Percentiles rank a stretch among this genome's conserved stretches.
phyloP scores from a whole-genome alignment of 2,888 invertebrate genomes.

The Autographa gamma region DNA sequence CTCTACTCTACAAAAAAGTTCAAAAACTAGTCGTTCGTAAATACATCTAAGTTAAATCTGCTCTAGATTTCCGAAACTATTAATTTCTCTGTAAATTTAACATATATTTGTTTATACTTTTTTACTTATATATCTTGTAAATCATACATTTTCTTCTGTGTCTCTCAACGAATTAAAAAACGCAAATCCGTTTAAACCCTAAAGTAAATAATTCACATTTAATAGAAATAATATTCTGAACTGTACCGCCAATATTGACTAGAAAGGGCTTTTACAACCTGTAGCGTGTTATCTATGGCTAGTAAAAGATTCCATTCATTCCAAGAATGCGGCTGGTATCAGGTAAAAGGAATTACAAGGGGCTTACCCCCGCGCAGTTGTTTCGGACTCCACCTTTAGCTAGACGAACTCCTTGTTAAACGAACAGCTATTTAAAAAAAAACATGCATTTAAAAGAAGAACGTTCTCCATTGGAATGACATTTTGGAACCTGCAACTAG shows the following conservation, averaged over 20 bases:
- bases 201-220: background rate
- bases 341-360: slow-evolving; percentile 49
- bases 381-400: slow-evolving; percentile 4
- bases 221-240: background rate
- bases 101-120: no score
- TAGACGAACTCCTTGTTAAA: background rate
- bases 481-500: no score
- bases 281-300: slow-evolving; percentile 5
- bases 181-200: no score
- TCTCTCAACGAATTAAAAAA: no score
- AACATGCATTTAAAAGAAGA: slow-evolving; percentile 3
- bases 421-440: slow-evolving; percentile 8
- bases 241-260: slow-evolving; percentile 2
- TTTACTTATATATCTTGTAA: no score
- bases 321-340: slow-evolving; percentile 44
- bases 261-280: slow-evolving; percentile 5
- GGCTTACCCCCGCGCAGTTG: slow-evolving; percentile 13
- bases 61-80: background rate
- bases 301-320: slow-evolving; percentile 40
- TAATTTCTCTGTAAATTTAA: no score
- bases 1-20: background rate
- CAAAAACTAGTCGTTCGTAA: background rate
- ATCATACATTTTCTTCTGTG: no score
- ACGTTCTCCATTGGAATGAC: no score
- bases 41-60: background rate